A percentile compares a stretch with the other conserved stretches of the same genome.
Evolutionary conservation across 2,888 invertebrate species (phyloP).

Genomic region (Mythimna ferrago): DNA sequence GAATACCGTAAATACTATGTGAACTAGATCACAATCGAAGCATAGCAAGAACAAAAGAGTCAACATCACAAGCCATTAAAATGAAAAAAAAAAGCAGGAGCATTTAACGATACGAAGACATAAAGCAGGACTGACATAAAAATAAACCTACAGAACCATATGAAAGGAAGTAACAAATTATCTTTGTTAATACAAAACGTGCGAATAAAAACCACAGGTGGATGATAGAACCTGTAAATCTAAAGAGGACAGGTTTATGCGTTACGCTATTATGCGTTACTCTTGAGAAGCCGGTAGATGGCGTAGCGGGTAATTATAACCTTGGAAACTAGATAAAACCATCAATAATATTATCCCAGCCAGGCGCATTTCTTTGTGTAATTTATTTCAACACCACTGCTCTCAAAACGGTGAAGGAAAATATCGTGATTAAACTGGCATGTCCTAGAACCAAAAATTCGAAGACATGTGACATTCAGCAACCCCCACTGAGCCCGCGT

Average conservation of each 20-base stretch:
- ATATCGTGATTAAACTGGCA: too few relatives aligned
- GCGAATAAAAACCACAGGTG: conserved; percentile 36
- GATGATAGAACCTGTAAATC: conserved; percentile 46
- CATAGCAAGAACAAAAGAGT: neutral
- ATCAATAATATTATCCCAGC: neutral
- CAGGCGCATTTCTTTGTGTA: too few relatives aligned
- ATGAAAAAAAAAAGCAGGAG: neutral
- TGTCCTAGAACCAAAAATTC: too few relatives aligned
- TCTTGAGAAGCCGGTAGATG: conserved; percentile 26
- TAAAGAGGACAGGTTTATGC: conserved; percentile 46
- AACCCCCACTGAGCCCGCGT: too few relatives aligned
- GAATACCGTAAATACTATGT: neutral
- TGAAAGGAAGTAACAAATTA: neutral
- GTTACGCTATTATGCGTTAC: conserved; percentile 27
- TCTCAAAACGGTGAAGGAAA: too few relatives aligned
- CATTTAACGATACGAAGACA: neutral
- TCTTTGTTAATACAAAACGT: conserved; percentile 10
- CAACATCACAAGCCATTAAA: neutral
- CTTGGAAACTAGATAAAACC: conserved; percentile 20
- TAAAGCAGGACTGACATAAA: neutral
- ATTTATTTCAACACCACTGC: too few relatives aligned
- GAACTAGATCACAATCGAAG: neutral
- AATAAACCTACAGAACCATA: conserved; percentile 30
- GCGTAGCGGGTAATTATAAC: conserved; percentile 37
- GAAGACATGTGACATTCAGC: too few relatives aligned